Conservation (phyloP, 2,797 vertebrate genomes). For the Eleutherodactylus coqui region DNA sequence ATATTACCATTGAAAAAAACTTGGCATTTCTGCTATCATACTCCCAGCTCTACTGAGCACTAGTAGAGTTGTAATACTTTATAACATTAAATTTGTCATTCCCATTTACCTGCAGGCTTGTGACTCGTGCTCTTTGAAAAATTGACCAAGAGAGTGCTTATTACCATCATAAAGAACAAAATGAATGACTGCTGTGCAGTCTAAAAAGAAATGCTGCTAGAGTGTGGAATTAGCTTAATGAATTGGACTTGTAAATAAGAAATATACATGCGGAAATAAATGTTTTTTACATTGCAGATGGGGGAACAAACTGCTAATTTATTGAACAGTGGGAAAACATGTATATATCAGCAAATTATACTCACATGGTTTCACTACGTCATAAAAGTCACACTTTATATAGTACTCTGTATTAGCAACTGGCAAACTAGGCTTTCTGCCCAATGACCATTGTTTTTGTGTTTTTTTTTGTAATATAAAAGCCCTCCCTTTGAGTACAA, state of each 20-base stretch:
- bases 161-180: slow-evolving; percentile 12
- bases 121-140: slow-evolving; percentile 30
- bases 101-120: not conserved
- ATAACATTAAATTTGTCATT: slow-evolving; percentile 18
- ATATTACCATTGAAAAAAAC: not conserved
- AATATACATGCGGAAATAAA: not conserved
- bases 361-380: too few relatives aligned
- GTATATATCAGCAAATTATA: not conserved
- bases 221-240: not conserved
- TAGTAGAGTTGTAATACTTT: not conserved
- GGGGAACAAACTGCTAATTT: not conserved
- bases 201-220: not conserved
- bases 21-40: not conserved
- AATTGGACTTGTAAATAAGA: not conserved
- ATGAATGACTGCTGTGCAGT: not conserved
- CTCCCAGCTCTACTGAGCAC: not conserved
- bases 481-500: too few relatives aligned
- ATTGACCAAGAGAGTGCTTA: slow-evolving; percentile 12
- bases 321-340: not conserved
- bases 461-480: too few relatives aligned
- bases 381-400: not conserved
- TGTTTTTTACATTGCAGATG: not conserved
- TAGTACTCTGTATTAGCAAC: too few relatives aligned
- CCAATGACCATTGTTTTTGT: too few relatives aligned
- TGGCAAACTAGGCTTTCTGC: too few relatives aligned